Conservation (phyloP, 2,797 vertebrate genomes). For the Acipenser transmontanus region DNA sequence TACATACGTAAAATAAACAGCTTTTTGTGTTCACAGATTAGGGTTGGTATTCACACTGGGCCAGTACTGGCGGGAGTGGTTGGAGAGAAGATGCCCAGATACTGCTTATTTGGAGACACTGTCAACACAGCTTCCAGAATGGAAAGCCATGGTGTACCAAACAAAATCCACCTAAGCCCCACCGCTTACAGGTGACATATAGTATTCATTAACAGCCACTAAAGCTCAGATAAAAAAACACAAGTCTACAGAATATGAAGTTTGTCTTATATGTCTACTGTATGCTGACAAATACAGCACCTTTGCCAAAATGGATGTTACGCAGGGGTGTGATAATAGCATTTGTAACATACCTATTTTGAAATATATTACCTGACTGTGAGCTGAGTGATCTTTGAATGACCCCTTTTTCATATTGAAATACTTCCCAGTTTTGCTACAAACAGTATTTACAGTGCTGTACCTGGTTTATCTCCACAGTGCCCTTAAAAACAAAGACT, state of each 20-base stretch:
- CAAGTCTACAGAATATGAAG: too few relatives aligned
- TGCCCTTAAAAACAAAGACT: slow-evolving; percentile 40
- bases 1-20: neutral
- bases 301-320: too few relatives aligned
- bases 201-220: too few relatives aligned
- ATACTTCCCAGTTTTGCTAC: neutral
- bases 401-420: too few relatives aligned
- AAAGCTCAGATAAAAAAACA: too few relatives aligned
- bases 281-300: too few relatives aligned
- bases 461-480: slow-evolving; percentile 23
- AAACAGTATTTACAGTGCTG: neutral
- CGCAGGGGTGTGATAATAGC: too few relatives aligned
- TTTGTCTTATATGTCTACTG: too few relatives aligned
- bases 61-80: slow-evolving; percentile 58
- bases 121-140: slow-evolving; percentile 64
- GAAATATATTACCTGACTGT: too few relatives aligned
- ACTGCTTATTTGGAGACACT: slow-evolving; percentile 62
- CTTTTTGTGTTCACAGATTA: slow-evolving; percentile 42
- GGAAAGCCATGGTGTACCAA: slow-evolving; percentile 63
- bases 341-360: too few relatives aligned
- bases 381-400: too few relatives aligned
- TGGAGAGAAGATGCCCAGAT: slow-evolving; percentile 67
- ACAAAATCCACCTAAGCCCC: slow-evolving; percentile 59
- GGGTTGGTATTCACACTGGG: slow-evolving; percentile 61
- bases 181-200: slow-evolving; percentile 44